Percentiles rank a stretch among this genome's conserved stretches.
Evolutionary conservation across 2,888 invertebrate species (phyloP).

Genomic region (Aplocera efformata): DNA sequence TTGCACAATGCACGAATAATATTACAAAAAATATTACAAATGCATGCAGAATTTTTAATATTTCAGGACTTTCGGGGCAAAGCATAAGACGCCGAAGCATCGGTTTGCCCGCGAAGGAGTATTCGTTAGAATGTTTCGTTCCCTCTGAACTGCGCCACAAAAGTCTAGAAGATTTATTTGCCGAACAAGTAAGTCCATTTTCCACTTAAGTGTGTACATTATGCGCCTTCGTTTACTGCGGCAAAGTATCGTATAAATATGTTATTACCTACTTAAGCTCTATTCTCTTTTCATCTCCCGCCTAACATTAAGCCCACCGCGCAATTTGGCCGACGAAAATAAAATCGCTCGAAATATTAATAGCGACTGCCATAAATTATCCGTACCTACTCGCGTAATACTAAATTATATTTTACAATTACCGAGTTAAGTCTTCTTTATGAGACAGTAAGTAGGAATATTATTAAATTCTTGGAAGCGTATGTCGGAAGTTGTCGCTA

Average conservation of each 20-base stretch:
- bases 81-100: slow-evolving; percentile 36
- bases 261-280: slow-evolving; percentile 7
- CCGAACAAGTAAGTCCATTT: slow-evolving; percentile 39
- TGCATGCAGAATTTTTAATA: slow-evolving; percentile 21
- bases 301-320: slow-evolving; percentile 3
- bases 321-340: slow-evolving; percentile 4
- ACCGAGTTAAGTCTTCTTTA: slow-evolving; percentile 25
- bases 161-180: slow-evolving; percentile 36
- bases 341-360: slow-evolving; percentile 8
- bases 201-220: slow-evolving; percentile 6
- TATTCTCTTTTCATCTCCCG: slow-evolving; percentile 2
- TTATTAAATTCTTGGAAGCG: slow-evolving; percentile 45
- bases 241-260: slow-evolving; percentile 15
- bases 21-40: slow-evolving; percentile 10
- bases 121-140: slow-evolving; percentile 33
- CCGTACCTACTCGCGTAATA: slow-evolving; percentile 15
- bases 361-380: slow-evolving; percentile 13
- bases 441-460: slow-evolving; percentile 30
- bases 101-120: slow-evolving; percentile 32
- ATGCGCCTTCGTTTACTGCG: slow-evolving; percentile 9
- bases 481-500: slow-evolving; percentile 34
- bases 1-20: slow-evolving; percentile 7
- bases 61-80: slow-evolving; percentile 38
- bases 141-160: slow-evolving; percentile 29
- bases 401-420: slow-evolving; percentile 22